These are phyloP conservation scores for Andrena chrysosceles DNA, from an alignment of 2,888 invertebrate genomes.

Conservation along the genomic window DNA sequence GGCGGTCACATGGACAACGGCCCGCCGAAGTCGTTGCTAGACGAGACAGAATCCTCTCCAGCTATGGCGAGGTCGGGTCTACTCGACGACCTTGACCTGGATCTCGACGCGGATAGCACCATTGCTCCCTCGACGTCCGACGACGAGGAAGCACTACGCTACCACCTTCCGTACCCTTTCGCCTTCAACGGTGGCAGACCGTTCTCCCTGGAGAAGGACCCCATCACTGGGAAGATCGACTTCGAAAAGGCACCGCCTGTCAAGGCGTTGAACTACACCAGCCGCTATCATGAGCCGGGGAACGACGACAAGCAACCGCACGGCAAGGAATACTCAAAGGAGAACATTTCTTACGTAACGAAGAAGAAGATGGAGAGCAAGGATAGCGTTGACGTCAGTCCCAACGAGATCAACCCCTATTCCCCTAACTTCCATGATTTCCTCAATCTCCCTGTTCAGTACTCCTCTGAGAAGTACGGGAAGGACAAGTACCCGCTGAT, in stretches of 20 bases:
- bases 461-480: constrained; percentile 88
- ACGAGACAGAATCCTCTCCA: constrained; percentile 48
- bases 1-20: constrained; percentile 80
- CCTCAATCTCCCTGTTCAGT: constrained; percentile 89
- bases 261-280: constrained; percentile 79
- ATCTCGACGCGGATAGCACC: constrained; percentile 78
- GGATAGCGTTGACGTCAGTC: constrained; percentile 82
- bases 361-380: constrained; percentile 55
- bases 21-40: constrained; percentile 44
- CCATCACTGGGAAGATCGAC: constrained; percentile 88
- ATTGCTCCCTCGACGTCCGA: constrained; percentile 59
- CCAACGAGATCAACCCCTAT: constrained; percentile 88
- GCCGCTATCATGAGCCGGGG: constrained; percentile 59
- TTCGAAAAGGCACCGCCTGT: constrained; percentile 85
- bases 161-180: constrained; percentile 80
- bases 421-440: constrained; percentile 89
- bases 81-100: constrained; percentile 76
- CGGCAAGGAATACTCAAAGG: not conserved
- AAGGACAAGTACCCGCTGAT: constrained; percentile 88
- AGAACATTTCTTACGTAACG: constrained; percentile 12
- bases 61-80: constrained; percentile 69
- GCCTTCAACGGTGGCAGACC: constrained; percentile 89
- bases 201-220: constrained; percentile 90
- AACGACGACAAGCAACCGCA: constrained; percentile 20
- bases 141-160: constrained; percentile 74